phyloP scores from a whole-genome alignment of 2,888 invertebrate species.

The Drosophila nr. medialis region DNA sequence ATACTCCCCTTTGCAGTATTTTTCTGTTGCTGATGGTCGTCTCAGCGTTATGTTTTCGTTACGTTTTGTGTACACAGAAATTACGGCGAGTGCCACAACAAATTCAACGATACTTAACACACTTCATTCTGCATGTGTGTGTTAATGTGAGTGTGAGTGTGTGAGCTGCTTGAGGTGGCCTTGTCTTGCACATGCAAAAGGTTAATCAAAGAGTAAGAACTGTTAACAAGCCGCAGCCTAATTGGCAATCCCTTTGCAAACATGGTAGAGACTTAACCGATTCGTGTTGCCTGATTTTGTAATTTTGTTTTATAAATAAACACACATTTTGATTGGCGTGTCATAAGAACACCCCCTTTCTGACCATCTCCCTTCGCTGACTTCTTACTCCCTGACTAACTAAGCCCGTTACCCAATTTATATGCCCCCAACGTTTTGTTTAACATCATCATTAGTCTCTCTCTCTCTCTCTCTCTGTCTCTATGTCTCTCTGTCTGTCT shows the following conservation, averaged over 20 bases:
- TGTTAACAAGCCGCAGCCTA: slow-evolving; percentile 64
- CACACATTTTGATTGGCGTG: slow-evolving; percentile 67
- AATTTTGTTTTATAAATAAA: slow-evolving; percentile 75
- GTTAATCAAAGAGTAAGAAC: slow-evolving; percentile 68
- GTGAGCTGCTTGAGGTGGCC: slow-evolving; percentile 28
- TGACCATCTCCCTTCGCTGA: not conserved
- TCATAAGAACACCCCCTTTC: slow-evolving; percentile 27
- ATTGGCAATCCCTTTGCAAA: slow-evolving; percentile 49
- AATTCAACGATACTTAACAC: slow-evolving; percentile 35
- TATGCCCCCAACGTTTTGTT: slow-evolving; percentile 53
- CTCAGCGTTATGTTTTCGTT: slow-evolving; percentile 38
- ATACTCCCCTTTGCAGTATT: not conserved
- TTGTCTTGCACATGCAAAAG: slow-evolving; percentile 40
- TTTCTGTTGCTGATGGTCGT: slow-evolving; percentile 2
- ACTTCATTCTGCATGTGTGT: slow-evolving; percentile 4
- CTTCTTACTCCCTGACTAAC: slow-evolving; percentile 44
- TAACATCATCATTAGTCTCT: slow-evolving; percentile 74
- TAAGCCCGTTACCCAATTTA: slow-evolving; percentile 43
- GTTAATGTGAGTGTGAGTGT: slow-evolving; percentile 10
- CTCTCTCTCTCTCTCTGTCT: slow-evolving; percentile 16
- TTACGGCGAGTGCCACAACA: slow-evolving; percentile 39
- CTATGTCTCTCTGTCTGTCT: slow-evolving; percentile 13
- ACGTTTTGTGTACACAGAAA: slow-evolving; percentile 67
- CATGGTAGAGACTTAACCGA: slow-evolving; percentile 15
- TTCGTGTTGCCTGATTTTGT: slow-evolving; percentile 50